Conservation (phyloP, 1,140 invertebrate genomes). For the Tribolium madens region DNA sequence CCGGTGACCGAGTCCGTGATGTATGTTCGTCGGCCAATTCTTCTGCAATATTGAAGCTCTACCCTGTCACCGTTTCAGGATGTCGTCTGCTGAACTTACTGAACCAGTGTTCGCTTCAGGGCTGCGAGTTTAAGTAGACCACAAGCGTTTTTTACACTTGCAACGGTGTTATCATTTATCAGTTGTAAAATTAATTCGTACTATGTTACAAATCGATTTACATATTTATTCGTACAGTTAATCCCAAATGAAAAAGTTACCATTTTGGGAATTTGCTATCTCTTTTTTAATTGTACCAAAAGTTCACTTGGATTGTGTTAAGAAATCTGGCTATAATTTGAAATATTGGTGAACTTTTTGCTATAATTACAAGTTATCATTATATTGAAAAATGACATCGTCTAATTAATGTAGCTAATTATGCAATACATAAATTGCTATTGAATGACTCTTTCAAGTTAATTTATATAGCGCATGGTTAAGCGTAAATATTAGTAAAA, state of each 20-base stretch:
- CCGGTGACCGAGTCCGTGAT: conserved; percentile 44
- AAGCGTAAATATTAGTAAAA: too few relatives aligned
- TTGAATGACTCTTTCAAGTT: neutral
- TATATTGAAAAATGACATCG: neutral
- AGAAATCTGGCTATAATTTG: too few relatives aligned
- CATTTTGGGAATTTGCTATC: neutral
- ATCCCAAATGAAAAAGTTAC: too few relatives aligned
- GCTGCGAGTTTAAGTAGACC: conserved; percentile 20
- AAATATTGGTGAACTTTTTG: neutral
- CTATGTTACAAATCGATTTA: neutral
- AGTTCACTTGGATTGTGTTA: too few relatives aligned
- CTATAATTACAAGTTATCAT: neutral
- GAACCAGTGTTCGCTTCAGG: conserved; percentile 26
- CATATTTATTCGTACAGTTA: neutral
- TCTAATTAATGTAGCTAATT: neutral
- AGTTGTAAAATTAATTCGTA: conserved; percentile 12
- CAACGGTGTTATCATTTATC: conserved; percentile 1
- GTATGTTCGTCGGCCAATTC: conserved; percentile 19
- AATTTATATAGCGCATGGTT: too few relatives aligned
- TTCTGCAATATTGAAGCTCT: conserved; percentile 27
- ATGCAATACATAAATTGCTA: neutral
- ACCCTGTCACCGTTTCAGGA: conserved; percentile 32
- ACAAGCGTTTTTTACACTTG: conserved; percentile 10
- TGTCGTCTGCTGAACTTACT: conserved; percentile 30
- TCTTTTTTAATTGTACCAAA: neutral